These are phyloP conservation scores for Sthenelais limicola DNA, from an alignment of 2,888 invertebrate genomes.

Conservation along the genomic window DNA sequence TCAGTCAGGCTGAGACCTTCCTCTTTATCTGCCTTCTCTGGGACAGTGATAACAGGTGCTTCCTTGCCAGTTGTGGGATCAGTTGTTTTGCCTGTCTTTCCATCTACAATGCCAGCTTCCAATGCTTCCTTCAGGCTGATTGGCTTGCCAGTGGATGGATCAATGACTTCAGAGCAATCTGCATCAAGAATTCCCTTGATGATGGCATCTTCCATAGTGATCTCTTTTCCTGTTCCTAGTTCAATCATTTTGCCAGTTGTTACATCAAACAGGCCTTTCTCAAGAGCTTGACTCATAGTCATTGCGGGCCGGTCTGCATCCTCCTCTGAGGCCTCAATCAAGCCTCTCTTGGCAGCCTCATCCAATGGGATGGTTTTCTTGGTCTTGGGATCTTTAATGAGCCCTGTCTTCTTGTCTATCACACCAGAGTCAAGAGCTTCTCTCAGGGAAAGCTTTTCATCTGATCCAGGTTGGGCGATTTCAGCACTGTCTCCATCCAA, in stretches of 20 bases:
- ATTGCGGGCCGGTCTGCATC: slow-evolving; percentile 78
- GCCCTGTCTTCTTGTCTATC: slow-evolving; percentile 81
- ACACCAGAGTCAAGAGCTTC: slow-evolving; percentile 89
- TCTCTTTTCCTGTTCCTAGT: slow-evolving; percentile 85
- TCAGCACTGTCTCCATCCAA: slow-evolving; percentile 81
- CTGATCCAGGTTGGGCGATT: slow-evolving; percentile 81
- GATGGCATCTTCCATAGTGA: slow-evolving; percentile 86
- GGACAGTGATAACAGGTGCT: too few species aligned
- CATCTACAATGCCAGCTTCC: too few species aligned
- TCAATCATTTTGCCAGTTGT: slow-evolving; percentile 47
- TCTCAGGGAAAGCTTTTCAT: slow-evolving; percentile 75
- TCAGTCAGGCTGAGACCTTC: too few species aligned
- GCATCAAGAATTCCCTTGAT: slow-evolving; percentile 45
- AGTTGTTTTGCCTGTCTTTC: too few species aligned
- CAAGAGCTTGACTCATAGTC: slow-evolving; percentile 76
- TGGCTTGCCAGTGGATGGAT: too few species aligned
- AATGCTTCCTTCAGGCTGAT: too few species aligned
- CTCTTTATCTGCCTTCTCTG: too few species aligned
- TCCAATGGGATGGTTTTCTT: slow-evolving; percentile 73
- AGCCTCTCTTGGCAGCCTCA: slow-evolving; percentile 83
- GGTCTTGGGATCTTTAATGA: slow-evolving; percentile 79
- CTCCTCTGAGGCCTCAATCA: slow-evolving; percentile 73
- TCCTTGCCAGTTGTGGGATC: too few species aligned
- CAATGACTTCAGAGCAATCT: slow-evolving; percentile 76
- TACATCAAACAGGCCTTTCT: slow-evolving; percentile 77